phyloP scores from a whole-genome alignment of 2,113 vertebrate genomes.

The Notarius lentiginosus region DNA sequence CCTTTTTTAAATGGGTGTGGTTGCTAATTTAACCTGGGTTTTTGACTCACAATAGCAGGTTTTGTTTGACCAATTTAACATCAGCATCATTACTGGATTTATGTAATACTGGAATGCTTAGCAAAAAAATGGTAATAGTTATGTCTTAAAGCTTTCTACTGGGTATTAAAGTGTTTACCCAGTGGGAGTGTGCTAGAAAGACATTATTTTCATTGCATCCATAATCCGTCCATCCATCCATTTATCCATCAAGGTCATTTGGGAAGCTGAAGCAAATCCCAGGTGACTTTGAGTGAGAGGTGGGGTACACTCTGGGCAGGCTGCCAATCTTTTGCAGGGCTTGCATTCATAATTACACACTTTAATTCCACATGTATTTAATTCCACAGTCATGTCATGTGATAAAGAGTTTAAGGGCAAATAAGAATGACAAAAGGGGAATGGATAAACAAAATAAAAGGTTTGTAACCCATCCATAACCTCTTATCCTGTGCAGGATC shows the following conservation, averaged over 20 bases:
- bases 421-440: neutral
- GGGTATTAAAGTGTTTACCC: neutral
- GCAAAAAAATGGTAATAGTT: neutral
- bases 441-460: neutral
- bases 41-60: neutral
- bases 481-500: too few relatives aligned
- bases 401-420: neutral
- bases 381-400: too few relatives aligned
- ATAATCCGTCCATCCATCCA: neutral
- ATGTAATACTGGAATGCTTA: neutral
- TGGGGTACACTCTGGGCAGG: too few relatives aligned
- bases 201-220: neutral
- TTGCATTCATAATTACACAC: neutral
- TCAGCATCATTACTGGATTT: neutral
- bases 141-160: neutral
- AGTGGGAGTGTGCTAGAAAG: neutral
- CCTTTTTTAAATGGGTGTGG: conserved; percentile 51
- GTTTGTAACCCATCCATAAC: too few relatives aligned
- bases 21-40: conserved; percentile 23
- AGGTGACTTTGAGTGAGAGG: too few relatives aligned
- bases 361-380: neutral
- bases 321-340: too few relatives aligned
- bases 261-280: too few relatives aligned
- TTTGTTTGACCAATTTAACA: conserved; percentile 12
- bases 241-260: too few relatives aligned